Percentiles rank a stretch among this genome's conserved stretches.
Conservation (phyloP, 2,888 invertebrate species). For the Drosophila limbata region DNA sequence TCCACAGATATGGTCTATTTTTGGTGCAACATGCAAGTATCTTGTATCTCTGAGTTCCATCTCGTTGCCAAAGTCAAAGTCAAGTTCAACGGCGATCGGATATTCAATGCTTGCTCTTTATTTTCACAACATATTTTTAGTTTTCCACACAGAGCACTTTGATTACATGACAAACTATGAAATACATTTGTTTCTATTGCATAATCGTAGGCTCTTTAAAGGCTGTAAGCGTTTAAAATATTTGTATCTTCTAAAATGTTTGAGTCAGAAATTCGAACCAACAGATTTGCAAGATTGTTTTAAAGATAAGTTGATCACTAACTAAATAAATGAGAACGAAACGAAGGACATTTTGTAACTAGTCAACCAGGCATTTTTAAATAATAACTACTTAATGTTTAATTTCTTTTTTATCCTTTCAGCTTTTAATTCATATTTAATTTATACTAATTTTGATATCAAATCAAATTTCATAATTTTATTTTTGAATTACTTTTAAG, state of each 20-base stretch:
- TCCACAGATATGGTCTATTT: slow-evolving; percentile 64
- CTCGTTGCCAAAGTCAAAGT: slow-evolving; percentile 62
- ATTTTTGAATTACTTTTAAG: too few relatives aligned
- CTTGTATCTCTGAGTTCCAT: slow-evolving; percentile 15
- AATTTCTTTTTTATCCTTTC: too few relatives aligned
- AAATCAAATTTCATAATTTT: too few relatives aligned
- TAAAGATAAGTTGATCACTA: background rate
- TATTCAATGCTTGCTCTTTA: slow-evolving; percentile 7
- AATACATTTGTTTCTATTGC: slow-evolving; percentile 1
- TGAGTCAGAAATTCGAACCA: background rate
- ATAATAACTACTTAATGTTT: too few relatives aligned
- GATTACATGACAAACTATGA: slow-evolving; percentile 23
- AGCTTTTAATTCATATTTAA: too few relatives aligned
- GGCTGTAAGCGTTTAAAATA: background rate
- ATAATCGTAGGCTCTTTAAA: background rate
- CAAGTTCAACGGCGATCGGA: slow-evolving; percentile 71
- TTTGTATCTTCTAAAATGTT: background rate
- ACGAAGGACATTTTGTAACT: too few relatives aligned
- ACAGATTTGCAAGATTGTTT: background rate
- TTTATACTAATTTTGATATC: too few relatives aligned
- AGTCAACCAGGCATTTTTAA: too few relatives aligned
- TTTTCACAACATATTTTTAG: slow-evolving; percentile 26
- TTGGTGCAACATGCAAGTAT: slow-evolving; percentile 25
- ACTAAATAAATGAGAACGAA: too few relatives aligned
- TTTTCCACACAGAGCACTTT: slow-evolving; percentile 8